Base-by-base conservation (phyloP, 2,113 vertebrate species). In the Cyanoderma ruficeps region DNA sequence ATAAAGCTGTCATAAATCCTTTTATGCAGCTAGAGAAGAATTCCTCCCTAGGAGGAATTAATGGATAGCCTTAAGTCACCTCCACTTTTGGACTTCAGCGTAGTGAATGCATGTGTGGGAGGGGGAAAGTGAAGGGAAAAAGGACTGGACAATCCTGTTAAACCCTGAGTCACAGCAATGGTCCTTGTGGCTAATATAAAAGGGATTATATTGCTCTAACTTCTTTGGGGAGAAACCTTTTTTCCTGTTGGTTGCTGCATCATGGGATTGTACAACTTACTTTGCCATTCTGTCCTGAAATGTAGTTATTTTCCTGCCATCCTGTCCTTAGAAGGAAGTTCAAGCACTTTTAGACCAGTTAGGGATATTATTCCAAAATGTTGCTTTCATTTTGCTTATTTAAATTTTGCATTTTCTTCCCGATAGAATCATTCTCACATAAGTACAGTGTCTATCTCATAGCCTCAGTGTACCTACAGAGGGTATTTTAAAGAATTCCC, bases 1-100 rank as follows among this genome's bases (percentile, higher is more conserved):
- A 84, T 82, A 87, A 90, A 94, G 44, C 69, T 84, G 77, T 74
- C 61, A 68, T 47, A 92, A 96, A 91, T 92, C 89, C 91, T 92
- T 94, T 92, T 68, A 91, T 68, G 75, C 44, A 86, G 77, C 37
- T 59, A 42, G 24, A 67, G 72, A 83, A 93, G 49, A 80, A 94
- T 94, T 94, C 39, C 47, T 81, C 46, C 52, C 83, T 74, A 44
- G n/a, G 27, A 84, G 13, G 85, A 94, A 91, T 90, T 80, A 92
- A 74, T 70, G 60, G 76, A 81, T 75, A 94, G 80, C 90, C 83
- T 89, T 39, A 81, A 95, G 72, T 89, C 39, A 89, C 91, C 72
- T 89, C 65, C 56, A 70, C 10, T 86, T 87, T 87, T 71, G 44
- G 72, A 85, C 56, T 81, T 84, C 56, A 74, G 37, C 33, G 68